These are phyloP conservation scores for Lagenorhynchus albirostris DNA, from an alignment of 2,113 vertebrate genomes.

Conservation along the genomic window DNA sequence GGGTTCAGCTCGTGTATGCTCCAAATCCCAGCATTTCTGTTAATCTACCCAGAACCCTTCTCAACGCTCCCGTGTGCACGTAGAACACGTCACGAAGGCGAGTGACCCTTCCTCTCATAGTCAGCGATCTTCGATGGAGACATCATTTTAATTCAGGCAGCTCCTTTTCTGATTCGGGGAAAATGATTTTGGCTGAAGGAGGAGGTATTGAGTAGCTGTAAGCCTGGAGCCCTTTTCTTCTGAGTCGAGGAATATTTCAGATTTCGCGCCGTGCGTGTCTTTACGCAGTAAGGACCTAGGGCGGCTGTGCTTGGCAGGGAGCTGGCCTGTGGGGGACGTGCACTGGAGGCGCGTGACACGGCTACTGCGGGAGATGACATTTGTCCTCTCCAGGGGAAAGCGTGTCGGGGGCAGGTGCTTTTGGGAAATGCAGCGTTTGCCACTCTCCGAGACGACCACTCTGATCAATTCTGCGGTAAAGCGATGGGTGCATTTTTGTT, in stretches of 20 bases:
- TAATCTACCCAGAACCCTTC: background rate
- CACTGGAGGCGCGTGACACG: rapidly evolving
- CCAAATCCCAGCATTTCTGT: background rate
- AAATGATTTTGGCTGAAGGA: background rate
- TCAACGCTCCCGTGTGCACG: too few relatives aligned
- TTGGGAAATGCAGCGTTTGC: background rate
- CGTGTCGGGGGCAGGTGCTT: background rate
- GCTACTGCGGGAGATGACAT: background rate
- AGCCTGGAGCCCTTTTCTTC: background rate
- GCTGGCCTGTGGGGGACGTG: background rate
- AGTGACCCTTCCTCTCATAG: rapidly evolving
- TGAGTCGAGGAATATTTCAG: background rate
- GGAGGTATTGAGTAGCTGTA: rapidly evolving
- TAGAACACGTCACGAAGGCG: rapidly evolving
- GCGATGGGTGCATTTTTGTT: background rate
- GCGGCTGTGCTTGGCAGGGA: background rate
- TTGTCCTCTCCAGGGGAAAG: background rate
- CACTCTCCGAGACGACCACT: too few relatives aligned
- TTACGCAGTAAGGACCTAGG: background rate
- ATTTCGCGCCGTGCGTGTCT: rapidly evolving
- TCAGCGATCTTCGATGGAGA: too few relatives aligned
- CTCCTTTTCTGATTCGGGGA: background rate
- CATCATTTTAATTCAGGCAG: background rate
- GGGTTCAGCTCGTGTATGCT: too few relatives aligned
- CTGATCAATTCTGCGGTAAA: background rate